Evolutionary conservation across 2,797 vertebrate species (phyloP).

Genomic region (Halcyon chelicuti): DNA sequence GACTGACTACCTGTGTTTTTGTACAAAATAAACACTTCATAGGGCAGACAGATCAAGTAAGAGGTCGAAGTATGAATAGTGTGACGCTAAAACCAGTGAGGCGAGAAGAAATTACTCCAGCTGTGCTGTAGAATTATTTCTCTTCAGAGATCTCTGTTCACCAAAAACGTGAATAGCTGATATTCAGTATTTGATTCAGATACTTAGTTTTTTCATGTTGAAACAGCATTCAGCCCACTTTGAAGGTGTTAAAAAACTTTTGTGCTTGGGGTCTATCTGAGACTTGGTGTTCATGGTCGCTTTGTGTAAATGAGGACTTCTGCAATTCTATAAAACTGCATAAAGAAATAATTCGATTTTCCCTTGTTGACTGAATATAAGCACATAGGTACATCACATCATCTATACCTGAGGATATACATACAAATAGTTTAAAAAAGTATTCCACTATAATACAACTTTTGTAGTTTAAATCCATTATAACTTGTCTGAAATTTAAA

Average conservation of each 20-base stretch:
- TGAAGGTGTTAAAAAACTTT: not conserved
- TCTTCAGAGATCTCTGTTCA: not conserved
- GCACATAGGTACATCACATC: accelerated
- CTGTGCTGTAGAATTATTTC: not conserved
- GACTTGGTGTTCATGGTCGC: accelerated
- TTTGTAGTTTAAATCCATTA: not conserved
- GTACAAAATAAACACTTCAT: not conserved
- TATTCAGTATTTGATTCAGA: not conserved
- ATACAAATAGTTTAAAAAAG: not conserved
- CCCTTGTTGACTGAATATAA: not conserved
- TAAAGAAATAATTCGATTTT: not conserved
- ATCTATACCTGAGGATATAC: not conserved
- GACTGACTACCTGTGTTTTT: not conserved
- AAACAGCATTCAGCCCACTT: not conserved
- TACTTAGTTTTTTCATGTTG: not conserved
- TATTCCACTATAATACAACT: not conserved
- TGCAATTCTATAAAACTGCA: not conserved
- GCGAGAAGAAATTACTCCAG: not conserved
- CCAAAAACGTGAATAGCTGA: not conserved
- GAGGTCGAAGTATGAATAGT: not conserved
- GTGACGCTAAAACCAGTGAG: not conserved
- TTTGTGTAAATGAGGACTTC: not conserved
- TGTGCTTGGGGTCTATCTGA: accelerated
- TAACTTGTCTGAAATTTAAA: not conserved
- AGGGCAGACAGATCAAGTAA: not conserved